Percentiles rank a stretch among this genome's conserved stretches.
Evolutionary conservation across 2,797 vertebrate genomes (phyloP).

Genomic region (Enteromius radiatus): DNA sequence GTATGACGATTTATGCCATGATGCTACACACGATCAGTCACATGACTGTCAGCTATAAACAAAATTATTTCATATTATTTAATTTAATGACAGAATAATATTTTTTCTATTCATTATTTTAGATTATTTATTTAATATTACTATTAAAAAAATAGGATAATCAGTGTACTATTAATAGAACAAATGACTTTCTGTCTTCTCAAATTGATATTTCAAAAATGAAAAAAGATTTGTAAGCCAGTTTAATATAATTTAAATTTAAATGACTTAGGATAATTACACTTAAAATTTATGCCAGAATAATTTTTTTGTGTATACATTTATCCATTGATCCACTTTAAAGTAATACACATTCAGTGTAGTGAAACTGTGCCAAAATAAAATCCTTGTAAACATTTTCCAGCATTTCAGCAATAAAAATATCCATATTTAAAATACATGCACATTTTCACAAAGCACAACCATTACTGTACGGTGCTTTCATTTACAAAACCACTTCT

Average conservation of each 20-base stretch:
- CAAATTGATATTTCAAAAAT: not conserved
- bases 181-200: not conserved
- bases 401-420: slow-evolving; percentile 9
- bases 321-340: not conserved
- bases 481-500: not conserved
- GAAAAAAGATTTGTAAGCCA: too few species aligned
- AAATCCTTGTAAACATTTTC: not conserved
- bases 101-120: not conserved
- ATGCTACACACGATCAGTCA: not conserved
- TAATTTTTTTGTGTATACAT: too few species aligned
- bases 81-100: not conserved
- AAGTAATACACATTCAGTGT: not conserved
- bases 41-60: not conserved
- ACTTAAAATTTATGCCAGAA: too few species aligned
- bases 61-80: too few species aligned
- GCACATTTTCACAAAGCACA: not conserved
- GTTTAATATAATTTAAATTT: too few species aligned
- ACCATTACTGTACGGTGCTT: not conserved
- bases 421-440: not conserved
- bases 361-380: not conserved
- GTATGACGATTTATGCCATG: not conserved
- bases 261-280: too few species aligned
- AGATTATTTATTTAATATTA: not conserved
- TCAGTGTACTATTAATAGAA: not conserved
- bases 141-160: not conserved